Conservation (phyloP, 2,888 invertebrate species). For the Aethes cnicana region DNA sequence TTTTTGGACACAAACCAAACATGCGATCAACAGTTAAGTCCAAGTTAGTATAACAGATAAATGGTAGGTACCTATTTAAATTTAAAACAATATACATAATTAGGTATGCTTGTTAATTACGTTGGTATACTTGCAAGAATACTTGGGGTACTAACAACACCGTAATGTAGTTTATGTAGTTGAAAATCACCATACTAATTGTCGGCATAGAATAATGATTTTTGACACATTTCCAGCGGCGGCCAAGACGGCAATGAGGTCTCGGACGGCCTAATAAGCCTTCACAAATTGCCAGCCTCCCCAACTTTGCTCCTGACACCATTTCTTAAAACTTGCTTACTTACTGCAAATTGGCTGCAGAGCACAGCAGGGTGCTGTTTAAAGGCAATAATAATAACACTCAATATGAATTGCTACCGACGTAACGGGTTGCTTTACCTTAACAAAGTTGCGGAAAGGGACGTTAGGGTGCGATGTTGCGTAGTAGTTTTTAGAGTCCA, state of each 20-base stretch:
- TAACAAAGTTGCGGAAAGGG: conserved; percentile 19
- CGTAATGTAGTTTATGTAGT: too few species aligned
- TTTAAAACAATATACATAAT: too few species aligned
- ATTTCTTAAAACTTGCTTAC: conserved; percentile 29
- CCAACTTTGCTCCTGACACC: conserved; percentile 15
- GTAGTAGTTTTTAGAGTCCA: conserved; percentile 11
- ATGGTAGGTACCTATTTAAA: too few species aligned
- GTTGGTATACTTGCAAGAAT: too few species aligned
- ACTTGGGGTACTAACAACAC: too few species aligned
- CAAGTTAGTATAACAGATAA: too few species aligned
- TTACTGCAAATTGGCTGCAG: conserved; percentile 26
- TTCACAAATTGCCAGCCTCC: conserved; percentile 8
- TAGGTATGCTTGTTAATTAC: too few species aligned
- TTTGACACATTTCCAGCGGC: not conserved
- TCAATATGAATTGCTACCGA: conserved; percentile 17
- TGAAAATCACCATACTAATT: not conserved
- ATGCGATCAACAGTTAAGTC: too few species aligned
- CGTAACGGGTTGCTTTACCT: conserved; percentile 22
- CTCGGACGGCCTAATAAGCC: conserved; percentile 24
- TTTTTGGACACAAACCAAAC: too few species aligned
- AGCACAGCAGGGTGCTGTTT: conserved; percentile 7
- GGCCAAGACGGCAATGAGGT: conserved; percentile 1
- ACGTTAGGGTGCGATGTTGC: conserved; percentile 23
- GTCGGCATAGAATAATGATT: not conserved
- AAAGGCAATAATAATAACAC: conserved; percentile 28